Base-by-base conservation (phyloP, 2,888 invertebrate genomes). In the Elysia crispata region DNA sequence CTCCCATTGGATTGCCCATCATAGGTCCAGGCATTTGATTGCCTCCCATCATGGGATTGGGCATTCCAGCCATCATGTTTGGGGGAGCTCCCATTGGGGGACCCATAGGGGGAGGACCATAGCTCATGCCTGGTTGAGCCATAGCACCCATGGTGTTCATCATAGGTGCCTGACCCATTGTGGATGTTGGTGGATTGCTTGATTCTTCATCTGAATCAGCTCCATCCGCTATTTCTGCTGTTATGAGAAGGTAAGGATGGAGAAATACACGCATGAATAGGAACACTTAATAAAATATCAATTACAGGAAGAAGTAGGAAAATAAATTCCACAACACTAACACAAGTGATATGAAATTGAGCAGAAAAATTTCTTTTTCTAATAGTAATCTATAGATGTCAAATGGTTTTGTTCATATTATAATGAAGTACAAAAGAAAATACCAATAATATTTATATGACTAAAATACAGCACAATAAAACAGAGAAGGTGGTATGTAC, bases 1-100 rank as follows among this genome's bases (percentile, higher is more conserved):
- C 69, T 60, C 81, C 81, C 83, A 81, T 81, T 1, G n/a, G n/a
- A n/a, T 76, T 74, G 8, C 76, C 76, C 82, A 82, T 75, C 69
- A 80, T 80, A 18, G 76, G 80, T 25, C 79, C 76, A 60, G 20
- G n/a, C 82, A 77, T 80, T 41, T 54, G 64, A 20, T 86, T 87
- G 90, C 85, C 88, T 8, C 87, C 86, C 85, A 88, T 88, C 49
- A 86, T 86, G 20, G 85, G 88, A 87, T 89, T 88, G 1, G 86
- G 86, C 70, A 85, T 84, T 83, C 86, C 86, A 62, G 85, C 88
- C 25, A 77, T 77, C 85, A 88, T 86, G 13, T 41, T 41, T 6
- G 41, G 41, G 3, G 85, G 86, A n/a, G 87, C 87, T 88, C 88
- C 87, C 83, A 83, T 82, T 1, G 83, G 86, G 18, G 88, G 86